These are phyloP conservation scores for Ethmia dodecea DNA, from an alignment of 2,888 invertebrate genomes.

Conservation along the genomic window DNA sequence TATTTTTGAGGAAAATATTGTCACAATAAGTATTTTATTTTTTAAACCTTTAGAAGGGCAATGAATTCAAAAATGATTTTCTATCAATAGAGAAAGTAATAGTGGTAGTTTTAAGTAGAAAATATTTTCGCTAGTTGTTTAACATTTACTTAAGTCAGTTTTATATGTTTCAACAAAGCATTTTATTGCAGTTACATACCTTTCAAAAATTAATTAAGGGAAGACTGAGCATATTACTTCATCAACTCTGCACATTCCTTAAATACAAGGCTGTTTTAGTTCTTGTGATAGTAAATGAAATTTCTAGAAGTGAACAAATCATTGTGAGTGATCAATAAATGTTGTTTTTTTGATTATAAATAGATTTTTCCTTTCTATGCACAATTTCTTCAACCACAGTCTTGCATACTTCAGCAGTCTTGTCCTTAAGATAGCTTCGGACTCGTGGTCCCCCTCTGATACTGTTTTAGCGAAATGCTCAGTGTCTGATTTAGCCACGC, in stretches of 20 bases:
- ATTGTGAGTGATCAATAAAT: conserved; percentile 59
- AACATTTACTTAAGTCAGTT: neutral
- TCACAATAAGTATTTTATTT: conserved; percentile 5
- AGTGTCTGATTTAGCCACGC: no score
- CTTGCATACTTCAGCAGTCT: no score
- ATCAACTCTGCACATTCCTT: conserved; percentile 58
- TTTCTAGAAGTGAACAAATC: conserved; percentile 59
- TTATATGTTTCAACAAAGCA: conserved; percentile 19
- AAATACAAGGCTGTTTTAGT: conserved; percentile 62
- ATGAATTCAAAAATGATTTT: no score
- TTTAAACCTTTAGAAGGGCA: conserved; percentile 7
- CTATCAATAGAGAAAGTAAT: neutral
- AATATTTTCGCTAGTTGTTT: conserved; percentile 1
- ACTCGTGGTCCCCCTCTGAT: no score
- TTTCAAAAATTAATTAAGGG: conserved; percentile 37
- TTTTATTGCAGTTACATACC: conserved; percentile 23
- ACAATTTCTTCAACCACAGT: no score
- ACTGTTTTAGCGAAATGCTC: no score
- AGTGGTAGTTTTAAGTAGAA: conserved; percentile 19
- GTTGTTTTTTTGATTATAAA: conserved; percentile 33
- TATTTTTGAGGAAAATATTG: neutral
- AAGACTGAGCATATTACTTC: conserved; percentile 44
- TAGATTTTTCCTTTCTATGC: conserved; percentile 16
- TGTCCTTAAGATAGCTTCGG: no score
- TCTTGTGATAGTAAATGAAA: conserved; percentile 28